Evolutionary conservation across 1,140 invertebrate genomes (phyloP).

Genomic region (Temnothorax nylanderi): DNA sequence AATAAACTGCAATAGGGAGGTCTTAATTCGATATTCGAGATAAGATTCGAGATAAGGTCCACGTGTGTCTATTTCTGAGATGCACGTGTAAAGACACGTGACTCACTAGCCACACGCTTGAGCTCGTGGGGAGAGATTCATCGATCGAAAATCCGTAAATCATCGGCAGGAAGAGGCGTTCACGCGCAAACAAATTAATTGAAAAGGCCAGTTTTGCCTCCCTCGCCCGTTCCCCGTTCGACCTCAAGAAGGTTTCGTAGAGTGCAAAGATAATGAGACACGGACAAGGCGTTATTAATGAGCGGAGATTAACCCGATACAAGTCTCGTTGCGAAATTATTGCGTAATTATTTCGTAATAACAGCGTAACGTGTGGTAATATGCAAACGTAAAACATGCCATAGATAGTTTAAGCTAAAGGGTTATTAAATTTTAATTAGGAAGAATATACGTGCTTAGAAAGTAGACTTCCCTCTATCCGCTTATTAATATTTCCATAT

Average conservation of each 20-base stretch:
- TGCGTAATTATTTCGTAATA: conserved; percentile 31
- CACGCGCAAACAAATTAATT: conserved; percentile 76
- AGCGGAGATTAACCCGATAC: conserved; percentile 21
- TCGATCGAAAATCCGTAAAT: conserved; percentile 74
- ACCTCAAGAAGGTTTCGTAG: conserved; percentile 11
- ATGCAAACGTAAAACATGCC: neutral
- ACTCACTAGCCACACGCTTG: conserved; percentile 48
- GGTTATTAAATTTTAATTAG: conserved; percentile 17
- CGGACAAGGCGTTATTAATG: conserved; percentile 47
- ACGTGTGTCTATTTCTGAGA: neutral
- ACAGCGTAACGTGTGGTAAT: conserved; percentile 26
- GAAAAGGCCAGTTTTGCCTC: conserved; percentile 62
- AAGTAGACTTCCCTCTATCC: neutral
- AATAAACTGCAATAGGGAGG: neutral
- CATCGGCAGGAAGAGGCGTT: conserved; percentile 72
- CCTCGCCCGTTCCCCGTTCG: neutral
- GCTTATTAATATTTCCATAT: neutral
- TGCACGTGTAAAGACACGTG: conserved; percentile 36
- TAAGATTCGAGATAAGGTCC: conserved; percentile 4
- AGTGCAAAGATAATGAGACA: conserved; percentile 51
- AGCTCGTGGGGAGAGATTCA: conserved; percentile 41
- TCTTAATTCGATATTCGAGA: conserved; percentile 39
- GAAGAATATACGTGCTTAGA: neutral
- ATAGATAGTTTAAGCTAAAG: neutral
- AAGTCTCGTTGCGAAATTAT: conserved; percentile 28